These are phyloP conservation scores for Lithobius niger DNA, from an alignment of 1,140 invertebrate species.

Conservation along the genomic window DNA sequence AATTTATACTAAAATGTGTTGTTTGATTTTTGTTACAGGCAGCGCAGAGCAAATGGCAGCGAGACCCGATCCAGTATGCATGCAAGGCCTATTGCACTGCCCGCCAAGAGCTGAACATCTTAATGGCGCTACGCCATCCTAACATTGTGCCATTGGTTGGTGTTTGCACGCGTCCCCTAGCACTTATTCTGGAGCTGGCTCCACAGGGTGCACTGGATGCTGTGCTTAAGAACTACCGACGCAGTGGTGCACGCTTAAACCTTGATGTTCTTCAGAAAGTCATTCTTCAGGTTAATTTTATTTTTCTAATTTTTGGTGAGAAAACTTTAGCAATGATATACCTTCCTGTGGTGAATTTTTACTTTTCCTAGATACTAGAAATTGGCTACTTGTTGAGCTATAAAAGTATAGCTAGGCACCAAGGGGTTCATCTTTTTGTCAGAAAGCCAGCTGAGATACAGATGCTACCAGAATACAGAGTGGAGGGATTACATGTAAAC, in stretches of 20 bases:
- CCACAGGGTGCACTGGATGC: conserved; percentile 78
- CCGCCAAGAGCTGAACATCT: conserved; percentile 81
- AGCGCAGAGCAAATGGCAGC: conserved; percentile 74
- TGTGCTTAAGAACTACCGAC: conserved; percentile 62
- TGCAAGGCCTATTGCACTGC: conserved; percentile 91
- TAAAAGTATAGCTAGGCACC: too few species aligned
- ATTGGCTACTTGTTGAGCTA: too few species aligned
- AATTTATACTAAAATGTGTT: conserved; percentile 6
- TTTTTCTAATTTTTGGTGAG: too few species aligned
- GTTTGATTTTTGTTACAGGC: conserved; percentile 36
- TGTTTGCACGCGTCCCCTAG: conserved; percentile 72
- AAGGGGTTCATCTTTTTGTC: too few species aligned
- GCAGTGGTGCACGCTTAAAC: conserved; percentile 65
- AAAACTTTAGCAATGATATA: too few species aligned
- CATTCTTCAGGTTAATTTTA: conserved; percentile 65
- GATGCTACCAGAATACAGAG: too few species aligned
- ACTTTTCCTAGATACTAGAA: too few species aligned
- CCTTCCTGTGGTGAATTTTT: too few species aligned
- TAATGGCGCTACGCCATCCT: conserved; percentile 67
- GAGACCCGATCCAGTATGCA: conserved; percentile 76
- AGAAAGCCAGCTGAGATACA: too few species aligned
- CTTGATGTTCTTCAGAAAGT: conserved; percentile 68
- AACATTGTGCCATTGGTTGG: conserved; percentile 88
- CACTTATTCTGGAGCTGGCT: conserved; percentile 78
- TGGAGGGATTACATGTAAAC: too few species aligned